Base-by-base conservation (phyloP, 2,797 vertebrate genomes). In the Sebastes vulpes region DNA sequence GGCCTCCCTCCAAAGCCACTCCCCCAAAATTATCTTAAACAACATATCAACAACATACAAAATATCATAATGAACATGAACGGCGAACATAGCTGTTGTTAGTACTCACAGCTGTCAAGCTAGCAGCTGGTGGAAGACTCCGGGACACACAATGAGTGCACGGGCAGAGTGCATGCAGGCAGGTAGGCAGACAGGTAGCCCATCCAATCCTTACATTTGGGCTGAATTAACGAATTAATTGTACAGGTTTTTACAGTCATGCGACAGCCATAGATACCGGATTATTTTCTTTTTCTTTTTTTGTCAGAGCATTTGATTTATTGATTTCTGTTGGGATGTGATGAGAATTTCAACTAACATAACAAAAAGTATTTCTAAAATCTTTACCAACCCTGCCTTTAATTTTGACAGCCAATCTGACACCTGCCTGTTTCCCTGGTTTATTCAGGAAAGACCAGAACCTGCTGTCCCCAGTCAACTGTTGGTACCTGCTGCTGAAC, bases 401-500 rank as follows among this genome's bases (percentile, higher is more conserved):
- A 2, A 8, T 38, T 31, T 48, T 29, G n/a, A 4, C 11, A 25
- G n/a, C 59, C 31, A 21, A 53, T 28, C 9, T 75, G 20, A 79
- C 16, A 20, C 18, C 21, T 26, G 42, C 3, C 10, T 66, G 4
- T 65, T 71, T 65, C 29, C 28, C 16, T 75, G 58, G 4, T 75
- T 29, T 8, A 1, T 86, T 48, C n/a, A 99, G 98, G 95, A 99
- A 98, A 94, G 99, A 99, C 92, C 99, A 99, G 95, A 99, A 99
- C 92, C 96, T 99, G 81, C 91, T 99, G 82, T 99, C 99, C 0
- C 98, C 98, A 0, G 98, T 99, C 81, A 99, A 99, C 93, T 99
- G 99, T 87, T 99, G 99, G 99, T 99, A 99, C 92, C 96, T 99
- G 94, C 96, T 99, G 70, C 95, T 99, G 93, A 99, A 99, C 95